These are phyloP conservation scores for Spodoptera exigua DNA, from an alignment of 2,888 invertebrate genomes.

Conservation along the genomic window DNA sequence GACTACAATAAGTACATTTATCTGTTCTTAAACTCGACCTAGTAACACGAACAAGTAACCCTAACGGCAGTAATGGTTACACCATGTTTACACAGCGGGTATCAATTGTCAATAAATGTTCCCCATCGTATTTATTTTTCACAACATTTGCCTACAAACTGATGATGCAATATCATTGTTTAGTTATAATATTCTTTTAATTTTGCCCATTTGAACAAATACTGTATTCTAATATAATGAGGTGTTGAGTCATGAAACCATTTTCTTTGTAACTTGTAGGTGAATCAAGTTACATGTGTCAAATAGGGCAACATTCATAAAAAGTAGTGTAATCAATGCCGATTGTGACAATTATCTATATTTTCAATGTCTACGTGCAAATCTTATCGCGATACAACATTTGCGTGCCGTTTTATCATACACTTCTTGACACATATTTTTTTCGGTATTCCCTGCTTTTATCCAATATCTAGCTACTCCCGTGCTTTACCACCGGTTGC, in stretches of 20 bases:
- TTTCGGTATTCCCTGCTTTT: too few species aligned
- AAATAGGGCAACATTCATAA: conserved; percentile 3
- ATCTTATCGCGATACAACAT: conserved; percentile 11
- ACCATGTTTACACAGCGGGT: conserved; percentile 37
- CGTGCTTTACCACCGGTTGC: too few species aligned
- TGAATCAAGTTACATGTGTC: background rate
- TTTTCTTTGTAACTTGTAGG: background rate
- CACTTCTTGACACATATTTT: too few species aligned
- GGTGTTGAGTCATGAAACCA: background rate
- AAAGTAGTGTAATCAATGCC: conserved; percentile 10
- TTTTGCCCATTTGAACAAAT: conserved; percentile 12
- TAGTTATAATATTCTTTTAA: conserved; percentile 3
- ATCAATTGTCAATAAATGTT: conserved; percentile 30
- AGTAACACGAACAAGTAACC: conserved; percentile 49
- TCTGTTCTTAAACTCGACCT: conserved; percentile 57
- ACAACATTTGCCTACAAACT: background rate
- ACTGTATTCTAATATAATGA: conserved; percentile 2
- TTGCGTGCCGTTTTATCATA: background rate
- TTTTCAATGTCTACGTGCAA: conserved; percentile 24
- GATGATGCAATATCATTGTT: conserved; percentile 13
- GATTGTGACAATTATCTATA: conserved; percentile 6
- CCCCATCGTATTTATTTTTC: background rate
- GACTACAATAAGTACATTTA: background rate
- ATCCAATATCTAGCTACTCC: too few species aligned
- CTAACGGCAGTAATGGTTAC: conserved; percentile 41